Evolutionary conservation across 2,888 invertebrate species (phyloP).

Genomic region (Augiades crinisus): DNA sequence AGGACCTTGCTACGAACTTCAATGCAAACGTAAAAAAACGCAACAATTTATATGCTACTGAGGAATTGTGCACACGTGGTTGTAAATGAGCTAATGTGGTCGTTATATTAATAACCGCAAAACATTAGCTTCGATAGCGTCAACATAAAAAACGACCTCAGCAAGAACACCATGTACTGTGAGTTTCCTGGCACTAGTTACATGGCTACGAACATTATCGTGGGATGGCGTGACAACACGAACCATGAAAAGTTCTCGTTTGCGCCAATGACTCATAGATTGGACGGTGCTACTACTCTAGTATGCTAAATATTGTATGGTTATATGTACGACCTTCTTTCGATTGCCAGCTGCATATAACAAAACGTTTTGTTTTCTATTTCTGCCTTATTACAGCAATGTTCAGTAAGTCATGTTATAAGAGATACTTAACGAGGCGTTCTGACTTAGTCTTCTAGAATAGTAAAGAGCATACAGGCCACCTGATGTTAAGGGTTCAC

Average conservation of each 20-base stretch:
- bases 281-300: not conserved
- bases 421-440: too few relatives aligned
- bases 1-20: not conserved
- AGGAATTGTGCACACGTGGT: not conserved
- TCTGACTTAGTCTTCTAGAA: too few relatives aligned
- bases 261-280: constrained; percentile 18
- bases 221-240: constrained; percentile 23
- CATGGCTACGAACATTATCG: constrained; percentile 3
- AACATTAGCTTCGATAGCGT: constrained; percentile 1
- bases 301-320: too few relatives aligned
- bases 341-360: too few relatives aligned
- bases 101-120: constrained; percentile 2
- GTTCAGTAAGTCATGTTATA: too few relatives aligned
- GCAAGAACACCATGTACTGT: not conserved
- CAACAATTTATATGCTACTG: constrained; percentile 1
- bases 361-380: too few relatives aligned
- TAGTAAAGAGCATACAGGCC: too few relatives aligned
- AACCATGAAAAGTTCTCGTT: constrained; percentile 10
- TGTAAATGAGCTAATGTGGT: not conserved
- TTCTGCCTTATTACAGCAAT: too few relatives aligned
- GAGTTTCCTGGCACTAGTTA: constrained; percentile 1
- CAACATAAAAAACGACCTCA: constrained; percentile 1
- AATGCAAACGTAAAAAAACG: constrained; percentile 2
- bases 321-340: too few relatives aligned
- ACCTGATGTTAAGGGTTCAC: too few relatives aligned